These are phyloP conservation scores for Stichopus horrens DNA, from an alignment of 53 echinoderm and acorn worm species.

Conservation along the genomic window DNA sequence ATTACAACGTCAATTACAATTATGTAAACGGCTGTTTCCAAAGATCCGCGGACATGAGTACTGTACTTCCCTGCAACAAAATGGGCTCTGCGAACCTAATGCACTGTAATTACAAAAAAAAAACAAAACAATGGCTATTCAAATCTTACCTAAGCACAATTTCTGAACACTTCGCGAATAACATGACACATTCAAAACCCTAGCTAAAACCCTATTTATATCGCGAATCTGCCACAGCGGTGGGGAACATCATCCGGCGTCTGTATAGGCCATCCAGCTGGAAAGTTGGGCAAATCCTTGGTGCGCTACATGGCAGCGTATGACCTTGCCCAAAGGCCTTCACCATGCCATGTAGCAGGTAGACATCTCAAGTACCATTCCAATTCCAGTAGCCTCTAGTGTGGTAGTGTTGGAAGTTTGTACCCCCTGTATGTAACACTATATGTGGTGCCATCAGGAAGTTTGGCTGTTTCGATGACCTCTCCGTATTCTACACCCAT, in stretches of 20 bases:
- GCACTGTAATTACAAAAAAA: too few relatives aligned
- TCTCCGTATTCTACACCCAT: background rate
- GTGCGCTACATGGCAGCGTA: background rate
- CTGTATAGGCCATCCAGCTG: background rate
- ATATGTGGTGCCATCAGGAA: background rate
- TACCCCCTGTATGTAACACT: background rate
- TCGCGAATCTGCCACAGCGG: too few relatives aligned
- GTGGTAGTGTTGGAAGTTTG: background rate
- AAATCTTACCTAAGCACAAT: too few relatives aligned
- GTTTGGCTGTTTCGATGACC: background rate
- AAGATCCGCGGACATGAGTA: too few relatives aligned
- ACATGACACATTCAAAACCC: too few relatives aligned
- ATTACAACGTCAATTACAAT: too few relatives aligned
- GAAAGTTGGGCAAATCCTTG: background rate
- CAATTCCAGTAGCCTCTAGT: background rate
- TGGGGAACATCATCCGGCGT: background rate
- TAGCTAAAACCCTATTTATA: too few relatives aligned
- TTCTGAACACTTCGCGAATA: too few relatives aligned
- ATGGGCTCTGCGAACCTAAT: too few relatives aligned
- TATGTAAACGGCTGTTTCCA: too few relatives aligned
- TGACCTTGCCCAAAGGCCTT: background rate
- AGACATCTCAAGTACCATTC: background rate
- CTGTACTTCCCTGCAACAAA: too few relatives aligned
- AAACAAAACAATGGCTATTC: too few relatives aligned
- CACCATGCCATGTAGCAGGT: conserved; percentile 9